Base-by-base conservation (phyloP, 2,888 invertebrate species). In the Drosophila sordidula region DNA sequence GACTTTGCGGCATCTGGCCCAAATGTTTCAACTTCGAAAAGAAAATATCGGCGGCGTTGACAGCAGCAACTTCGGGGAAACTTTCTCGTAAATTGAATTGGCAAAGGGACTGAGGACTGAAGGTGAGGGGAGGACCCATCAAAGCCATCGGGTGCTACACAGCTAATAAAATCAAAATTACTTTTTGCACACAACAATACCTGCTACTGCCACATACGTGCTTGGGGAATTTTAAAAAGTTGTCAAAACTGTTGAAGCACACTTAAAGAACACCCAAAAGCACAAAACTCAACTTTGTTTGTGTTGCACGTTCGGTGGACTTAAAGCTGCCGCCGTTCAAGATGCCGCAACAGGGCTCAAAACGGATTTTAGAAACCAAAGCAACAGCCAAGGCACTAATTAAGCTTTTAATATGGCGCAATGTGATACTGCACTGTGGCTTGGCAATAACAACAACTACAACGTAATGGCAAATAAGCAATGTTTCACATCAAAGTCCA, bases 121-220 rank as follows among this genome's bases (percentile, higher is more conserved):
- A 55, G 66, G 18, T 49, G 66, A 45, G 41, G 32, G 52, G 45
- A 58, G 63, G 73, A 72, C 63, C 55, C 66, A 66, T 63, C 62
- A 63, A 64, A 64, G 12, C 76, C 89, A 85, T 80, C 88, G 81
- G 87, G 78, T 81, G 87, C 86, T 84, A 80, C 73, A 76, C 78
- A 76, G 89, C 89, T 89, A 89, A 85, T 85, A 85, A 85, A 85
- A 85, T 85, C 89, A 85, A 89, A 85, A 85, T 85, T 89, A 84
- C 85, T 87, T 85, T 86, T 76, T 49, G 58, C 54, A 52, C 55
- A 46, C 63, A 54, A 47, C 59, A 66, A 76, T 65, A 63, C 62
- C 67, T 73, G 29, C 11, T 41, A 11, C 42, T 3, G 52, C 67
- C 9, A 29, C 2, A 29, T 61, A 72, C 86, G 87, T 82, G 72